Evolutionary conservation across 2,113 vertebrate genomes (phyloP), one percentile per base, ranked within the genome.

Genomic region (Corydoras sp.): DNA sequence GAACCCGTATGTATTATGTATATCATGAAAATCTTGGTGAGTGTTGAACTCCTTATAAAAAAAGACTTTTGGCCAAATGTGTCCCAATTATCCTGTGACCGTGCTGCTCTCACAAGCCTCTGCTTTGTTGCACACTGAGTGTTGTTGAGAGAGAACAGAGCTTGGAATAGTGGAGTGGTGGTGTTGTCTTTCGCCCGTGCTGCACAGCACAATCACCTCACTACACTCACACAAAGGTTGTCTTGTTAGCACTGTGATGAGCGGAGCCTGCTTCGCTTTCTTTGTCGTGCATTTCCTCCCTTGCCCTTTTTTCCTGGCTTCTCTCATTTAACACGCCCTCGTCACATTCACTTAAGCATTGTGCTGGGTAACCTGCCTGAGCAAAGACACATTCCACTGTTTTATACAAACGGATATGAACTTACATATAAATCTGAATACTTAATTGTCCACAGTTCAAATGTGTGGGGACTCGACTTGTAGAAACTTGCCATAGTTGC

Each of bases 291-390:
- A 9, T 24, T 54, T 43, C 15, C 18, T 61, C 6, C 58, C 18
- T 48, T 67, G 50, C 24, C 15, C 56, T 48, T 18, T 29, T 43
- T 43, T 18, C 51, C 58, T 7, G 8, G 10, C 77, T 83, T 80
- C 77, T 71, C 70, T 13, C 50, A 3, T 77, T 81, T 75, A 71
- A 73, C 81, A 65, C 43, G n/a, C 50, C 12, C 35, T 32, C 59
- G 48, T 14, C 18, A 50, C 61, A 49, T 35, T 71, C 53, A 18
- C 55, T 73, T 62, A 15, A 62, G 61, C 49, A 15, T n/a, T 13
- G 13, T 43, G 30, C 48, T 51, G 14, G 24, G 15, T 5, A 65
- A 65, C 62, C 48, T 62, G 58, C 58, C 58, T 61, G 67, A 69
- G 56, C 18, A 48, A 4, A 43, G 35, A 15, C 5, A 11, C 0